Base-by-base conservation (phyloP, 64 coral and sea anemone genomes). In the Stichodactyla helianthus region DNA sequence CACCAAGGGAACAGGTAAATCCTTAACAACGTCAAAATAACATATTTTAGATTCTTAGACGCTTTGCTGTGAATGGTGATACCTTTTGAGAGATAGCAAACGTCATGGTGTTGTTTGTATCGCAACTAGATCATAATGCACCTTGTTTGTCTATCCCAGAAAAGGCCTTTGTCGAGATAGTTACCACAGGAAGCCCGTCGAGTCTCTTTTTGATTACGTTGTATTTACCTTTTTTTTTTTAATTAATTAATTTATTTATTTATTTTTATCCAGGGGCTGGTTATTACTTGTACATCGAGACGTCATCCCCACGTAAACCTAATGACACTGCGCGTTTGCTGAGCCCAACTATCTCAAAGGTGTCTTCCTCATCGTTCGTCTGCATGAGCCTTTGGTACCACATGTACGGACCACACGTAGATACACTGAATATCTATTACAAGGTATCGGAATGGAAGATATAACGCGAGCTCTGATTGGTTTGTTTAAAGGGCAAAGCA, bases 311-410 rank as follows among this genome's bases (percentile, higher is more conserved):
- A 6, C 88, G 94, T 6, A 28, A 71, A 81, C 90, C 94, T 20
- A 96, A 96, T 28, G 94, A 96, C 88, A 96, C 94, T 15, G 94
- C 94, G 53, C 87, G 94, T 28, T 63, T 96, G 53, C 31, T 96
- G 23, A 90, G 94, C 56, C 51, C 91, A 26, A 35, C 17, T 53
- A 79, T 96, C 6, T 19, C 18, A 6, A 82, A 82, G 51, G 57
- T 68, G 50, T 83, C 81, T 11, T 79, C 89, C 25, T 52, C 90
- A 14, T 63, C 79, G 50, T 86, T 35, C 27, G 74, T 82, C 26
- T 96, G 94, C 58, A 52, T 93, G 78, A 85, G 88, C 51, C 93
- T 96, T 59, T 96, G 94, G 94, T 96, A 93, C 35, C 94, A 96
- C 53, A 96, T 96, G 94, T 96, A 87, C 77, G 94, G 94, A 14